A percentile compares a stretch with the other conserved stretches of the same genome.
Conservation (phyloP, 2,113 vertebrate species). For the Probosciger aterrimus region DNA sequence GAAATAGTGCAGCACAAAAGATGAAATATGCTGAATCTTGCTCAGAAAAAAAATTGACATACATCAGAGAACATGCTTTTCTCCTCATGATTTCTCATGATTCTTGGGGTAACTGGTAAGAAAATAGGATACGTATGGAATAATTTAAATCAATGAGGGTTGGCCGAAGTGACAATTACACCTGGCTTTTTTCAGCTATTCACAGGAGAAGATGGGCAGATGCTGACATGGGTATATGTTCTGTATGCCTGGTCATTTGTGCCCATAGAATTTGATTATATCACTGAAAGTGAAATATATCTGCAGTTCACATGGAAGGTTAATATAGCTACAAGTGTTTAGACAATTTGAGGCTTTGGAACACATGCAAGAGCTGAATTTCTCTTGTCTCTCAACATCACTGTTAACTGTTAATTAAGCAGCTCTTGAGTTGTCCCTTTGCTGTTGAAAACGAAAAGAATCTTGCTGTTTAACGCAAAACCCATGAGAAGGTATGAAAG, state of each 20-base stretch:
- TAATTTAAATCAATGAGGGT: neutral
- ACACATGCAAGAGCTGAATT: neutral
- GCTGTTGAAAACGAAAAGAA: neutral
- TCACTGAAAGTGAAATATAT: neutral
- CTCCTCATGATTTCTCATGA: neutral
- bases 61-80: neutral
- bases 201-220: neutral
- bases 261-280: neutral
- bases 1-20: neutral
- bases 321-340: neutral
- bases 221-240: fast-evolving
- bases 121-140: neutral
- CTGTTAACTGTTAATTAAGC: neutral
- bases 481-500: neutral
- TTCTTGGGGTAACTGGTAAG: neutral
- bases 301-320: neutral
- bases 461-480: neutral
- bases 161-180: neutral
- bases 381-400: neutral
- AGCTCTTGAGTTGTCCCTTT: neutral
- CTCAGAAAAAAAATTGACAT: neutral
- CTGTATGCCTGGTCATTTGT: neutral
- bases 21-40: neutral
- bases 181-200: neutral
- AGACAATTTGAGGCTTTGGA: neutral